Conservation (phyloP, 2,113 vertebrate genomes). For the Dermatemys mawii region DNA sequence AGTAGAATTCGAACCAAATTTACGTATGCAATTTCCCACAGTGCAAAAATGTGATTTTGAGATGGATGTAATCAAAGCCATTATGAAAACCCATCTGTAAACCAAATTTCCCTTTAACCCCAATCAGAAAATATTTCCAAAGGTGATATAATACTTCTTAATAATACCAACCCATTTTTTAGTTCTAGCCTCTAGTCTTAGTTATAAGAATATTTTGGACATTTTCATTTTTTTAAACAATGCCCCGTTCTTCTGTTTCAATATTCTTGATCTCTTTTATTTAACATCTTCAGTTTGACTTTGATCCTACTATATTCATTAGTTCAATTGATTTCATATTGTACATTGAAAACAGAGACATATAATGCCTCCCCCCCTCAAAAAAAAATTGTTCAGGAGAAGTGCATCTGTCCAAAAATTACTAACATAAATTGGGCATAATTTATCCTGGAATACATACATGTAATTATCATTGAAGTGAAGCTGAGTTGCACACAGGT, state of each 20-base stretch:
- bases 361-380: not conserved
- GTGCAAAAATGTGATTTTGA: not conserved
- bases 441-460: not conserved
- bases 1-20: not conserved
- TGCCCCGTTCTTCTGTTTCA: not conserved
- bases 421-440: rapidly evolving
- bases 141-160: not conserved
- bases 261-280: not conserved
- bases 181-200: not conserved
- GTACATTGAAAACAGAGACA: not conserved
- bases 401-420: not conserved
- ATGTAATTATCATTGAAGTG: not conserved
- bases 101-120: not conserved
- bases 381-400: not conserved
- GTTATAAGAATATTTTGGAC: not conserved
- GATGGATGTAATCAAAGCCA: not conserved
- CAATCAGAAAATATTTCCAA: not conserved
- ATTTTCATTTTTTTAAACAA: not conserved
- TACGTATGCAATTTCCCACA: not conserved
- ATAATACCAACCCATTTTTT: not conserved
- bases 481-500: not conserved
- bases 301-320: not conserved
- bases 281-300: not conserved
- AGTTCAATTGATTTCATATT: not conserved
- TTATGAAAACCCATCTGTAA: not conserved